Evolutionary conservation across 2,113 vertebrate species (phyloP).

Genomic region (Mandrillus leucophaeus): DNA sequence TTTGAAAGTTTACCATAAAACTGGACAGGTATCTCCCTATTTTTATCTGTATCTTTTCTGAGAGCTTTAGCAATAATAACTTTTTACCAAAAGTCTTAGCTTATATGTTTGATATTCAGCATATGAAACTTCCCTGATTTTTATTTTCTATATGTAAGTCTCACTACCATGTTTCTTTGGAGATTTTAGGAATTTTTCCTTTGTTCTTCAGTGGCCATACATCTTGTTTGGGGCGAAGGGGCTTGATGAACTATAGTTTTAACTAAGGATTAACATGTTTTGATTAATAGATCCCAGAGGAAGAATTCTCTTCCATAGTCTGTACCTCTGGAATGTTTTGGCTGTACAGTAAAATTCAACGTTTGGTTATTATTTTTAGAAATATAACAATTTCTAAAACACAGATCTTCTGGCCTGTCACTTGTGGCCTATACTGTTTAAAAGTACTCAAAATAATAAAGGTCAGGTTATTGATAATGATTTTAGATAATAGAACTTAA

Average conservation of each 20-base stretch:
- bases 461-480: not conserved
- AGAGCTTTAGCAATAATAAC: not conserved
- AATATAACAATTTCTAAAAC: not conserved
- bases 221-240: not conserved
- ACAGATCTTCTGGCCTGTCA: not conserved
- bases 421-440: not conserved
- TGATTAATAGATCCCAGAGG: not conserved
- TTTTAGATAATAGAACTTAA: slow-evolving; percentile 17
- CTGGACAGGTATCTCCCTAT: not conserved
- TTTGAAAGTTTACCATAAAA: not conserved
- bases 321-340: not conserved
- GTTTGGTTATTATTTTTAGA: not conserved
- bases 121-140: not conserved
- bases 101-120: not conserved
- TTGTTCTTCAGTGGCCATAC: not conserved
- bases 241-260: not conserved
- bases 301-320: not conserved
- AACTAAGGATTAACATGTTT: not conserved
- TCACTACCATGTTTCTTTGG: not conserved
- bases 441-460: not conserved
- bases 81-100: not conserved
- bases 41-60: not conserved
- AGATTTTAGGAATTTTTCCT: not conserved
- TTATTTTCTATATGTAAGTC: not conserved
- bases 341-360: not conserved